phyloP scores from a whole-genome alignment of 2,888 invertebrate genomes.

The Pseudococcus jackbeardsleyi region DNA sequence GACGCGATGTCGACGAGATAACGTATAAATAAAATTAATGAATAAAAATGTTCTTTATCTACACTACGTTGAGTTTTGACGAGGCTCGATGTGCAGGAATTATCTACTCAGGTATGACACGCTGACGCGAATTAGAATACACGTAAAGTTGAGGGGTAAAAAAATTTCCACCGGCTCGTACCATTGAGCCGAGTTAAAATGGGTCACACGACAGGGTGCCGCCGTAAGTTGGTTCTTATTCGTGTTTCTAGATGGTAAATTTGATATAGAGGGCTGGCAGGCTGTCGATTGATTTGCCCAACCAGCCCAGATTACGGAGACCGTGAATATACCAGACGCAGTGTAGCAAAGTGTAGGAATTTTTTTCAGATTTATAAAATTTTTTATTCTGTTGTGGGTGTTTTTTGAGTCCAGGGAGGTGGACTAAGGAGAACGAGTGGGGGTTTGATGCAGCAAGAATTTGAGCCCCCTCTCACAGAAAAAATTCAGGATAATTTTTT shows the following conservation, averaged over 20 bases:
- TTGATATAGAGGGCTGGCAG: conserved; percentile 10
- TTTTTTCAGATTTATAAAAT: not conserved
- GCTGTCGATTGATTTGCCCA: conserved; percentile 28
- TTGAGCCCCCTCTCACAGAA: too few relatives aligned
- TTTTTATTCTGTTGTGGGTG: not conserved
- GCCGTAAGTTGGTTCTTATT: conserved; percentile 38
- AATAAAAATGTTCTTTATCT: conserved; percentile 27
- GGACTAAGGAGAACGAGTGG: too few relatives aligned
- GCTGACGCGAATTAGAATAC: not conserved
- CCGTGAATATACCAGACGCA: not conserved
- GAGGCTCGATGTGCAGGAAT: not conserved
- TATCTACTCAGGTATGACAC: not conserved
- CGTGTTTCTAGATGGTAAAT: conserved; percentile 34
- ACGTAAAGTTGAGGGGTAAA: not conserved
- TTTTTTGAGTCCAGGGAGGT: not conserved
- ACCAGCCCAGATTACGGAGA: not conserved
- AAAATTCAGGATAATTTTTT: too few relatives aligned
- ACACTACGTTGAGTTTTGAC: not conserved
- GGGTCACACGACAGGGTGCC: conserved; percentile 53
- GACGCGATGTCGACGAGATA: not conserved
- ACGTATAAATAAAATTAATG: conserved; percentile 8
- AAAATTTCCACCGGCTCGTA: conserved; percentile 6
- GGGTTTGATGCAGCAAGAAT: too few relatives aligned
- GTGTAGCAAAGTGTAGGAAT: conserved; percentile 29
- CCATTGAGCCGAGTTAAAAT: conserved; percentile 7